Conservation (phyloP, 2,888 invertebrate genomes). For the Conops quadrifasciatus region DNA sequence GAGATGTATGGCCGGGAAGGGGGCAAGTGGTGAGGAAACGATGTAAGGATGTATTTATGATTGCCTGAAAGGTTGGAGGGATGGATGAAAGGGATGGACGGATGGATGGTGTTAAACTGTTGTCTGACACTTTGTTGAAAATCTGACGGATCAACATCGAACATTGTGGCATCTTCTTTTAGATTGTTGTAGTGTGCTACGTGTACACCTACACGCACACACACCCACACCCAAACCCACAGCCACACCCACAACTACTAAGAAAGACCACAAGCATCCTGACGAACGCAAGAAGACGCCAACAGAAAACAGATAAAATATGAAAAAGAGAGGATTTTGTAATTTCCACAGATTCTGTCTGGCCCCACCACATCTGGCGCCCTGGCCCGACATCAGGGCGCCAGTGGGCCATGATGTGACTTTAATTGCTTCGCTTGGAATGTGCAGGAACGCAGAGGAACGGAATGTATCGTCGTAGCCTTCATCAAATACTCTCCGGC, state of each 20-base stretch:
- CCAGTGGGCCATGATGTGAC: constrained; percentile 42
- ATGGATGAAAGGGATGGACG: not conserved
- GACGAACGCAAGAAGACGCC: not conserved
- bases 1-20: too few species aligned
- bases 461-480: too few species aligned
- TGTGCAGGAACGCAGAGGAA: not conserved
- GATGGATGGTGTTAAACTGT: constrained; percentile 27
- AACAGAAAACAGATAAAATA: not conserved
- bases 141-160: constrained; percentile 11
- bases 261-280: not conserved
- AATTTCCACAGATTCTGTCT: constrained; percentile 31
- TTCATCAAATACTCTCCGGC: too few species aligned
- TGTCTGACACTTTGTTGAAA: constrained; percentile 32
- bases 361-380: too few species aligned
- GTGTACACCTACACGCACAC: not conserved
- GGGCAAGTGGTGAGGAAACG: not conserved
- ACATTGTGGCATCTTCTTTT: not conserved
- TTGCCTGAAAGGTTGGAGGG: not conserved
- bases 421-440: constrained; percentile 43
- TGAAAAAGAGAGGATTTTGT: constrained; percentile 23
- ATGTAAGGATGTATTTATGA: not conserved
- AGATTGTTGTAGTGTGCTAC: constrained; percentile 26
- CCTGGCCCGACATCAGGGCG: constrained; percentile 18
- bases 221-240: not conserved
- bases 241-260: not conserved